Evolutionary conservation across 2,797 vertebrate genomes (phyloP).

Genomic region (Spea hammondii): DNA sequence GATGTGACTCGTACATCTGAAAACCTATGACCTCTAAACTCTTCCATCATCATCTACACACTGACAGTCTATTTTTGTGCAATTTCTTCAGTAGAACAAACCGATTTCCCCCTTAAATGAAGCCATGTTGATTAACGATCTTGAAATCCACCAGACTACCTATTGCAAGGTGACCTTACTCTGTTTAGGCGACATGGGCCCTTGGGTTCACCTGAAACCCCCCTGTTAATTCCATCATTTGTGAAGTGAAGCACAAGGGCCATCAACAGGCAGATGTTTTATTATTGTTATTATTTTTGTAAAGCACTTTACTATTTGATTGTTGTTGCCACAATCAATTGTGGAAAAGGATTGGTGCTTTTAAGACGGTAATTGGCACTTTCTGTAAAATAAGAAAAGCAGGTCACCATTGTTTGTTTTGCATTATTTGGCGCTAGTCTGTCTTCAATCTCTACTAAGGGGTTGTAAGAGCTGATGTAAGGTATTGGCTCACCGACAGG

Average conservation of each 20-base stretch:
- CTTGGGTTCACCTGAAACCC: constrained; percentile 3
- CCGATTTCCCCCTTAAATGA: too few species aligned
- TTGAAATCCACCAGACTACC: too few species aligned
- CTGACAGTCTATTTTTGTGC: too few species aligned
- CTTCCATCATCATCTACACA: too few species aligned
- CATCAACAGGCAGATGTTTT: background rate
- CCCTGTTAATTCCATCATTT: background rate
- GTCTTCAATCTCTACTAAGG: constrained; percentile 17
- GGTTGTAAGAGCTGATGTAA: constrained; percentile 18
- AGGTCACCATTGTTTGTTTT: constrained; percentile 20
- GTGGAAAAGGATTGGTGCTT: constrained; percentile 2
- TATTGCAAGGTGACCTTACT: too few species aligned
- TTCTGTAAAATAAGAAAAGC: constrained; percentile 5
- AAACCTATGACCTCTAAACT: too few species aligned
- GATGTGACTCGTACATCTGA: too few species aligned
- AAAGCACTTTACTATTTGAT: constrained; percentile 6
- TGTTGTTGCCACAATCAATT: constrained; percentile 12
- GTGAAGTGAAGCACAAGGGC: background rate
- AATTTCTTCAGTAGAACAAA: too few species aligned
- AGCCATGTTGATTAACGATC: too few species aligned
- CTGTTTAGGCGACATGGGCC: background rate
- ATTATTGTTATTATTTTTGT: constrained; percentile 1
- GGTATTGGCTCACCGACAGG: constrained; percentile 14
- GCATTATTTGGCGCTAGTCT: constrained; percentile 9
- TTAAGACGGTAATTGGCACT: constrained; percentile 32